phyloP scores from a whole-genome alignment of 1,140 invertebrate species.

The Asbolus verrucosus region DNA sequence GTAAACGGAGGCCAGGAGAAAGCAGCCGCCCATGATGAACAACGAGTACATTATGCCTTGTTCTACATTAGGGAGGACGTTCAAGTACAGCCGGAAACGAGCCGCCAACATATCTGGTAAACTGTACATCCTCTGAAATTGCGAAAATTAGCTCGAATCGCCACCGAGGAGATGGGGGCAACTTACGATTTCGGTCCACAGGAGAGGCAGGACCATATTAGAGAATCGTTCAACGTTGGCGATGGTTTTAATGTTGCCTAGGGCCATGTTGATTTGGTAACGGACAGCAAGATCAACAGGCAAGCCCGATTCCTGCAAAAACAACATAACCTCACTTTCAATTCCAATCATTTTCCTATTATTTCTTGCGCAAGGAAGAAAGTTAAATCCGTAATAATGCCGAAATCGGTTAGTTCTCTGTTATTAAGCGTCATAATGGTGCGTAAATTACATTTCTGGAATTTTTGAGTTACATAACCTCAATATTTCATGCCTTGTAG shows the following conservation, averaged over 20 bases:
- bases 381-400: neutral
- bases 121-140: conserved; percentile 78
- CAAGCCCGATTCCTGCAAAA: conserved; percentile 74
- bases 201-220: conserved; percentile 77
- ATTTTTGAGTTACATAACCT: too few relatives aligned
- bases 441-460: too few relatives aligned
- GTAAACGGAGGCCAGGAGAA: conserved; percentile 66
- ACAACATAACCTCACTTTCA: too few relatives aligned
- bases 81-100: conserved; percentile 80
- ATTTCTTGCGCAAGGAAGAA: too few relatives aligned
- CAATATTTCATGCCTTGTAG: too few relatives aligned
- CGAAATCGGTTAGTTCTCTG: neutral
- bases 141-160: conserved; percentile 45
- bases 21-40: conserved; percentile 69
- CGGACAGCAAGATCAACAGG: conserved; percentile 79
- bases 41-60: conserved; percentile 70
- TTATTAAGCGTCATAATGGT: too few relatives aligned
- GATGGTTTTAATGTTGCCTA: conserved; percentile 75
- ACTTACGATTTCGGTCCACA: conserved; percentile 89
- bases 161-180: neutral
- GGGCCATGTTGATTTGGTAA: conserved; percentile 87
- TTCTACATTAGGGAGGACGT: conserved; percentile 74
- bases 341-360: too few relatives aligned
- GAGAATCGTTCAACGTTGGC: conserved; percentile 73
- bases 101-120: conserved; percentile 72